Conservation (phyloP, 2,797 vertebrate species). For the Macroramphosus scolopax region DNA sequence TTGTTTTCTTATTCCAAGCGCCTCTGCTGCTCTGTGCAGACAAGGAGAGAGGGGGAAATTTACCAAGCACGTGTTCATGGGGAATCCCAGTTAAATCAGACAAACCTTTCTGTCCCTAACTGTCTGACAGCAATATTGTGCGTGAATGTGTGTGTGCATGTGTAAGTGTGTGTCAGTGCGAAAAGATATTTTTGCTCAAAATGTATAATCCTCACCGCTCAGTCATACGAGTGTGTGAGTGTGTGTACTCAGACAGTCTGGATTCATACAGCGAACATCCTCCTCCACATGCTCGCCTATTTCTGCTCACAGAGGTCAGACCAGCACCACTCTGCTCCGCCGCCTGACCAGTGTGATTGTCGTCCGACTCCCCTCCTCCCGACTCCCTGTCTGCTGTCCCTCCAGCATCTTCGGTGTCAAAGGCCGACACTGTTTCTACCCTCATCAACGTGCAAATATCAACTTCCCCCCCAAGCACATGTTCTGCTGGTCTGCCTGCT, state of each 20-base stretch:
- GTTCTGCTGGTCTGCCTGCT: slow-evolving; percentile 23
- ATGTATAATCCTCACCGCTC: no score
- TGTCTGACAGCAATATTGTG: neutral
- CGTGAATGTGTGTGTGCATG: no score
- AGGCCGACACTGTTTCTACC: slow-evolving; percentile 42
- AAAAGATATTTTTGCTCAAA: no score
- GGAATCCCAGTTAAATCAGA: slow-evolving; percentile 20
- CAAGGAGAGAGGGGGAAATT: slow-evolving; percentile 12
- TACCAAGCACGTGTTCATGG: slow-evolving; percentile 12
- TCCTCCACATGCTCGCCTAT: slow-evolving; percentile 44
- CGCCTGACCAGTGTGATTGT: slow-evolving; percentile 37
- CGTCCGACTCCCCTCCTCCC: slow-evolving; percentile 19
- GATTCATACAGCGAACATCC: slow-evolving; percentile 25
- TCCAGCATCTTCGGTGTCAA: slow-evolving; percentile 38
- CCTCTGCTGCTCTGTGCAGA: slow-evolving; percentile 6
- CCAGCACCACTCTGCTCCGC: slow-evolving; percentile 31
- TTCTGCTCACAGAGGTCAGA: slow-evolving; percentile 54
- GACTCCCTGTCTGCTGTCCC: no score
- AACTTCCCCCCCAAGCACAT: slow-evolving; percentile 26
- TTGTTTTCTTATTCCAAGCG: slow-evolving; percentile 7
- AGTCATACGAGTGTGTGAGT: slow-evolving; percentile 42
- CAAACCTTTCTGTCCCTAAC: slow-evolving; percentile 10
- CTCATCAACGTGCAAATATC: slow-evolving; percentile 45
- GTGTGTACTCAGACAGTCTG: slow-evolving; percentile 37
- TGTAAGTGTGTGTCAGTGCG: no score